Evolutionary conservation across 2,888 invertebrate genomes (phyloP).

Genomic region (Lasius fuliginosus): DNA sequence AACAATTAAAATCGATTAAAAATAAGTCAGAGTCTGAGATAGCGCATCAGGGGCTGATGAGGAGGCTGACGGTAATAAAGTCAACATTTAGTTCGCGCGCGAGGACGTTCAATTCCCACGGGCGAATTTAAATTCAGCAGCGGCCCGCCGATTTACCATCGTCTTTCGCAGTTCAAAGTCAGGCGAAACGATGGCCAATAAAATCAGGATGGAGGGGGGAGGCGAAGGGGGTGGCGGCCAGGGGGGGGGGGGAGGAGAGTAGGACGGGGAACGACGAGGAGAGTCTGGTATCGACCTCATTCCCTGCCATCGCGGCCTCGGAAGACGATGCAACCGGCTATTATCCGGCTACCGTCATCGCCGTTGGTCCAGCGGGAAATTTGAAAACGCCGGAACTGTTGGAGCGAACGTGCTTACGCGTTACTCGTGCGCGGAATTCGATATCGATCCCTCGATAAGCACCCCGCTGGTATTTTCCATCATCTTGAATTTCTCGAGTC

Average conservation of each 20-base stretch:
- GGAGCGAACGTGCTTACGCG: slow-evolving; percentile 49
- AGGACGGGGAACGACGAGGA: not conserved
- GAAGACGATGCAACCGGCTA: slow-evolving; percentile 50
- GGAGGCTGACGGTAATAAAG: slow-evolving; percentile 12
- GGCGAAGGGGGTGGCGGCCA: no score
- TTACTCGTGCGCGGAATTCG: slow-evolving; percentile 47
- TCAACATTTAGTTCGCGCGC: slow-evolving; percentile 44
- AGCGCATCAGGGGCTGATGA: slow-evolving; percentile 5
- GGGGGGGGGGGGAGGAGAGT: not conserved
- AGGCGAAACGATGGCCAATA: slow-evolving; percentile 54
- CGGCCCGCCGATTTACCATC: slow-evolving; percentile 31
- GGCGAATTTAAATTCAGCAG: slow-evolving; percentile 54
- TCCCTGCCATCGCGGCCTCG: slow-evolving; percentile 19
- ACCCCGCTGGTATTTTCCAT: slow-evolving; percentile 51
- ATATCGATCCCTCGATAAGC: slow-evolving; percentile 49
- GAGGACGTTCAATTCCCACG: slow-evolving; percentile 30
- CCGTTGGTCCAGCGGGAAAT: slow-evolving; percentile 44
- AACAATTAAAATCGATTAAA: slow-evolving; percentile 9
- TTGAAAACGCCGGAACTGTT: slow-evolving; percentile 53
- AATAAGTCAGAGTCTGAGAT: slow-evolving; percentile 25
- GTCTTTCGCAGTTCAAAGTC: slow-evolving; percentile 44
- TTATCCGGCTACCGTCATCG: slow-evolving; percentile 45
- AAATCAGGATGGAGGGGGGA: not conserved
- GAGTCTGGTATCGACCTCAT: slow-evolving; percentile 21
- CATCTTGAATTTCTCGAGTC: slow-evolving; percentile 51